phyloP scores from a whole-genome alignment of 2,113 vertebrate genomes.

The Dasyprocta punctata region DNA sequence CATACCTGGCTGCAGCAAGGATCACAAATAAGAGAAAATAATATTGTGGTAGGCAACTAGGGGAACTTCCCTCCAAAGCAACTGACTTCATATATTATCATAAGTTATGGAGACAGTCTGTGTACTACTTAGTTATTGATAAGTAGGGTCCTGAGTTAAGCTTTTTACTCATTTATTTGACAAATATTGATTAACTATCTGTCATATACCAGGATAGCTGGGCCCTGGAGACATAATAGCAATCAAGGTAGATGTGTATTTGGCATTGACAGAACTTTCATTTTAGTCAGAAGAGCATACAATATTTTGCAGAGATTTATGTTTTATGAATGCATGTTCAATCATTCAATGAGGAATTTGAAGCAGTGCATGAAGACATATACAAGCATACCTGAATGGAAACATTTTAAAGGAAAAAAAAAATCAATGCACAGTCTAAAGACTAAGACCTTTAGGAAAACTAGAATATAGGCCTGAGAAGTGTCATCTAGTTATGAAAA shows the following conservation, averaged over 20 bases:
- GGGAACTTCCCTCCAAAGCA: not conserved
- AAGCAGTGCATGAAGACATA: not conserved
- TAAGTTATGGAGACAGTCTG: not conserved
- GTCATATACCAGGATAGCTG: not conserved
- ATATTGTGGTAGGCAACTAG: not conserved
- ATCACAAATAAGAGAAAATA: not conserved
- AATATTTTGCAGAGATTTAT: not conserved
- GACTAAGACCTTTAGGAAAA: not conserved
- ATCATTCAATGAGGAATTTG: not conserved
- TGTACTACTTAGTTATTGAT: not conserved
- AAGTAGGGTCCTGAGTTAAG: not conserved
- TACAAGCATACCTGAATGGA: not conserved
- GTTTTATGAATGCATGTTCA: not conserved
- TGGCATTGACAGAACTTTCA: not conserved
- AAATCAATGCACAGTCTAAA: not conserved
- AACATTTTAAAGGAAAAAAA: not conserved
- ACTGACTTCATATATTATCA: not conserved
- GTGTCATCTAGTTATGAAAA: not conserved
- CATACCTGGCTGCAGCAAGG: not conserved
- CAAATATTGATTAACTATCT: not conserved
- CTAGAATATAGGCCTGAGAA: not conserved
- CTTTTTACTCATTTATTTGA: not conserved
- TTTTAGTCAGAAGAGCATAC: not conserved
- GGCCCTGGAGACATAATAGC: not conserved
- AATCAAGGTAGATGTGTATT: not conserved